These are phyloP conservation scores for Volucella zonaria DNA, from an alignment of 2,888 invertebrate species.

Conservation along the genomic window DNA sequence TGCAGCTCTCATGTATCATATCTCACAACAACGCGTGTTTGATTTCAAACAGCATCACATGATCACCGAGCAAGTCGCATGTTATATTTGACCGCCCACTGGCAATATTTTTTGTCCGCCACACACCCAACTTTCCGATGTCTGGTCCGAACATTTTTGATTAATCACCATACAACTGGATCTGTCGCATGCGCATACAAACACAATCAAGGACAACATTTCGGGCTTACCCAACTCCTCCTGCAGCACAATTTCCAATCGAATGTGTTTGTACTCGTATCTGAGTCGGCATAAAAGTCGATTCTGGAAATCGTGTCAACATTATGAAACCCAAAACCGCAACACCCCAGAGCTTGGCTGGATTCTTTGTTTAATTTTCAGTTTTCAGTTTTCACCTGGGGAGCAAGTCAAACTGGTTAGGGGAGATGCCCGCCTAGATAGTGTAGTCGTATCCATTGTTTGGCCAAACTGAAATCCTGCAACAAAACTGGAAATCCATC, in stretches of 20 bases:
- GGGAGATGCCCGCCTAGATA: conserved; percentile 18
- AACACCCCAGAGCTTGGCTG: not conserved
- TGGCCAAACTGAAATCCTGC: conserved; percentile 14
- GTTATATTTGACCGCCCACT: conserved; percentile 34
- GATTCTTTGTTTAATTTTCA: conserved; percentile 31
- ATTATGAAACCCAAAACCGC: conserved; percentile 32
- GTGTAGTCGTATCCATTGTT: conserved; percentile 42
- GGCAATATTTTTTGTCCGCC: conserved; percentile 33
- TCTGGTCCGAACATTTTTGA: conserved; percentile 54
- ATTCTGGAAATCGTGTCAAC: conserved; percentile 61
- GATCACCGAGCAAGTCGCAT: conserved; percentile 1
- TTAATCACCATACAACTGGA: conserved; percentile 57
- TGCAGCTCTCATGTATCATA: conserved; percentile 51
- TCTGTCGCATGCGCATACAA: not conserved
- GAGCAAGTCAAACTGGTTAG: conserved; percentile 66
- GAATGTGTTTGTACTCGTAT: conserved; percentile 30
- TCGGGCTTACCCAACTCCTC: conserved; percentile 18
- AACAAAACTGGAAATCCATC: not conserved
- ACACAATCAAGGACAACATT: conserved; percentile 61
- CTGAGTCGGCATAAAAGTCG: conserved; percentile 29
- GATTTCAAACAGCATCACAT: conserved; percentile 58
- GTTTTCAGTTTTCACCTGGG: conserved; percentile 39
- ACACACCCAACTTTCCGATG: conserved; percentile 49
- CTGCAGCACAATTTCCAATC: conserved; percentile 26
- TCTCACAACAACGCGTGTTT: conserved; percentile 63